Evolutionary conservation across 2,113 vertebrate genomes (phyloP).

Genomic region (Lophura nycthemera): DNA sequence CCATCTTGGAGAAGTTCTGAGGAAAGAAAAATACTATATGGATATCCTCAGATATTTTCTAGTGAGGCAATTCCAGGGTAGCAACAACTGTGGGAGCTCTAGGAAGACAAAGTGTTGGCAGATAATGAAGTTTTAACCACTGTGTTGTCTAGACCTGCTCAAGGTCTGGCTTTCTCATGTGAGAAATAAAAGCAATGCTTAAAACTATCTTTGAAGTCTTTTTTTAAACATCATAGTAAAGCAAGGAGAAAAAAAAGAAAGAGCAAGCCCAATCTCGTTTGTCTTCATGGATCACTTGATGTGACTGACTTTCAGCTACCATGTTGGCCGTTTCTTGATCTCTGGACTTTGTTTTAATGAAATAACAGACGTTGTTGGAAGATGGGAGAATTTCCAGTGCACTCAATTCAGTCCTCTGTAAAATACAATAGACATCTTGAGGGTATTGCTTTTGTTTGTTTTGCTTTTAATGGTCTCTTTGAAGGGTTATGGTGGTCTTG

Average conservation of each 20-base stretch:
- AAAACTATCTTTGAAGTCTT: constrained; percentile 48
- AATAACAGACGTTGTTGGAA: constrained; percentile 44
- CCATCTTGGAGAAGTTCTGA: constrained; percentile 1
- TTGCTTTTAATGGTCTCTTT: constrained; percentile 63
- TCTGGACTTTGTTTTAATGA: constrained; percentile 46
- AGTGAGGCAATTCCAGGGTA: background rate
- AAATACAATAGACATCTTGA: constrained; percentile 64
- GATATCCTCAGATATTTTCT: constrained; percentile 43
- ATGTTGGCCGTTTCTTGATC: constrained; percentile 42
- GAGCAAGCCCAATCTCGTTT: constrained; percentile 22
- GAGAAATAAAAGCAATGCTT: background rate
- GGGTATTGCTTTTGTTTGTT: constrained; percentile 64
- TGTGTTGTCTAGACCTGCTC: constrained; percentile 64
- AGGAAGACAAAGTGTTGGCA: constrained; percentile 57
- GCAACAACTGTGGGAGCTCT: constrained; percentile 43
- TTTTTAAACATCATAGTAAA: constrained; percentile 39
- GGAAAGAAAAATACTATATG: constrained; percentile 7
- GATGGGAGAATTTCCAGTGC: constrained; percentile 57
- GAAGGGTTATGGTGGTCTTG: constrained; percentile 48
- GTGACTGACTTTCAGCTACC: constrained; percentile 47
- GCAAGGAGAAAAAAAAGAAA: background rate
- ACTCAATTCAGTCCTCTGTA: constrained; percentile 42
- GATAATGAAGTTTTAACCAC: constrained; percentile 33
- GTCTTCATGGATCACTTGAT: constrained; percentile 36
- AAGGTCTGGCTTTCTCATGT: constrained; percentile 31